Evolutionary conservation across 2,888 invertebrate species (phyloP).

Genomic region (Perithous albicinctus): DNA sequence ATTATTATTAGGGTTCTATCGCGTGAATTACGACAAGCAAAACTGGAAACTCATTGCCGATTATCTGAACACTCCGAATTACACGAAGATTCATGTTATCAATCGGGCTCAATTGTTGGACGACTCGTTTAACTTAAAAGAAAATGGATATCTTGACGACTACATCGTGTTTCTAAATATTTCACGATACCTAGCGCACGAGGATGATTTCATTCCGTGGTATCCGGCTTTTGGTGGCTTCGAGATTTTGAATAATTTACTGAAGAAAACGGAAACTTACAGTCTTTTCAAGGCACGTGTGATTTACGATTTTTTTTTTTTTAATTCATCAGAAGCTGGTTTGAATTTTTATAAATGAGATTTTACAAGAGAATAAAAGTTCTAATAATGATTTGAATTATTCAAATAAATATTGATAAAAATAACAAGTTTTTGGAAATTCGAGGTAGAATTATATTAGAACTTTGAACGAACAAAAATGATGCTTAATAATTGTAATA

Average conservation of each 20-base stretch:
- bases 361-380: neutral
- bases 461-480: too few species aligned
- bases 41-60: constrained; percentile 81
- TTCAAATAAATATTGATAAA: too few species aligned
- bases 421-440: too few species aligned
- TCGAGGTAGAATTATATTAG: too few species aligned
- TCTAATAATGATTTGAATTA: too few species aligned
- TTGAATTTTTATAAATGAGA: neutral
- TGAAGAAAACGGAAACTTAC: constrained; percentile 86
- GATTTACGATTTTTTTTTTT: too few species aligned
- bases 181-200: constrained; percentile 87
- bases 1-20: constrained; percentile 78
- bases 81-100: constrained; percentile 80
- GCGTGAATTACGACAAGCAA: constrained; percentile 82
- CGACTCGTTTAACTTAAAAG: constrained; percentile 84
- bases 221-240: constrained; percentile 86
- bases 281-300: constrained; percentile 80
- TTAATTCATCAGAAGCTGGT: too few species aligned
- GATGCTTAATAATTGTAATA: too few species aligned
- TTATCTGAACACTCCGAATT: constrained; percentile 67
- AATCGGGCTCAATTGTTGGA: constrained; percentile 86
- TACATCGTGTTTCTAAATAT: constrained; percentile 84
- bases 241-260: constrained; percentile 81
- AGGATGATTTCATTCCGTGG: constrained; percentile 90
- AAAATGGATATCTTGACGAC: constrained; percentile 85